phyloP scores from a whole-genome alignment of 1,140 invertebrate genomes.

The Lepidotrigona ventralis region DNA sequence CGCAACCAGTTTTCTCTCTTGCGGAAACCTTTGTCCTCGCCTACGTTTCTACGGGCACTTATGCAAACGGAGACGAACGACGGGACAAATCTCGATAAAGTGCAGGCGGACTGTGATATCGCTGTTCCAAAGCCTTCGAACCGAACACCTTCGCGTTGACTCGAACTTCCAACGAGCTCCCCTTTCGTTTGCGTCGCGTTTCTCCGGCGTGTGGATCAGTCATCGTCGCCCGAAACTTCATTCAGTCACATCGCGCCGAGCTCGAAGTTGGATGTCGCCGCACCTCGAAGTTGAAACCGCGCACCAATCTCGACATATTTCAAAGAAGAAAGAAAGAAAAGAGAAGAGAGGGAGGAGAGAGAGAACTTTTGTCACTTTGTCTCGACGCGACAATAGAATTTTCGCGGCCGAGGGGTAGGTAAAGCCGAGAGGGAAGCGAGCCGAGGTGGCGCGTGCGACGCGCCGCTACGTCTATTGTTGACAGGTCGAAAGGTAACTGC shows the following conservation, averaged over 20 bases:
- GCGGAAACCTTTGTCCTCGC: no score
- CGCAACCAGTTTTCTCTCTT: neutral
- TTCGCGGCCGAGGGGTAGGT: neutral
- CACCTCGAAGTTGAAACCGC: neutral
- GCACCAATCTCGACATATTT: neutral
- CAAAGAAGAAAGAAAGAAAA: no score
- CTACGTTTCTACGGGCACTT: neutral
- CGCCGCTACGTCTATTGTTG: constrained; percentile 34
- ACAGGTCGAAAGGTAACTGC: constrained; percentile 50
- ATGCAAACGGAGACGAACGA: no score
- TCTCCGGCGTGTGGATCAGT: neutral
- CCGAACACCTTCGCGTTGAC: neutral
- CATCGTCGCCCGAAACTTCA: neutral
- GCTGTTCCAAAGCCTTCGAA: neutral
- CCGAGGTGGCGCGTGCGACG: neutral
- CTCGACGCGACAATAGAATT: neutral
- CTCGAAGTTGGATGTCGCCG: neutral
- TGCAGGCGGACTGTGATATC: neutral
- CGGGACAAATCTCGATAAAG: neutral
- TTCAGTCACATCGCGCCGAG: neutral
- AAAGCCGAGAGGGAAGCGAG: neutral
- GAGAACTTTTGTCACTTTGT: neutral
- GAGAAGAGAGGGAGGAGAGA: no score
- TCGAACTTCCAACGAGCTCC: neutral
- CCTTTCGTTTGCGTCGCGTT: no score